Percentiles rank a stretch among this genome's conserved stretches.
Evolutionary conservation across 2,113 vertebrate genomes (phyloP).

Genomic region (Syngnathus floridae): DNA sequence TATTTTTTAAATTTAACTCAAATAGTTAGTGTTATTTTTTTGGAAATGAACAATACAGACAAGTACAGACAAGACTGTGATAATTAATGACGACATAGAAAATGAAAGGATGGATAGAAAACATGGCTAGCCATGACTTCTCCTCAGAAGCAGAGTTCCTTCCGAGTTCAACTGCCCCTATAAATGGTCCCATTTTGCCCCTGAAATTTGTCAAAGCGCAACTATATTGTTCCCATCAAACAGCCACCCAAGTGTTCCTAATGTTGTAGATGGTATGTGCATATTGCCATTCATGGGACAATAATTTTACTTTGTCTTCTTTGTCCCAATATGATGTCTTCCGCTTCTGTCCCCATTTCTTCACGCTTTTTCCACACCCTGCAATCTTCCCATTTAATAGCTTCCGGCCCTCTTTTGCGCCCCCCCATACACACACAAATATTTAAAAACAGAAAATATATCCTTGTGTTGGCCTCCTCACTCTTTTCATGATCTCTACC

Average conservation of each 20-base stretch:
- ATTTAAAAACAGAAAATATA: not conserved
- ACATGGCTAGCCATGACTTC: no score
- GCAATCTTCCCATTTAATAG: conserved; percentile 44
- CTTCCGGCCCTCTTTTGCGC: conserved; percentile 17
- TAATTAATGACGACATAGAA: no score
- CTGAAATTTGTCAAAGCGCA: not conserved
- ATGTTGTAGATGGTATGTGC: not conserved
- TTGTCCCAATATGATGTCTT: conserved; percentile 22
- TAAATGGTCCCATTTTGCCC: not conserved
- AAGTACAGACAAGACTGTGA: no score
- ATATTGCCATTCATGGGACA: not conserved
- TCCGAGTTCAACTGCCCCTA: not conserved
- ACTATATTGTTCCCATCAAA: not conserved
- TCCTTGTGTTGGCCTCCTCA: conserved; percentile 10
- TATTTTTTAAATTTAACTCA: no score
- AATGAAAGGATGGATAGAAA: no score
- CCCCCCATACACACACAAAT: conserved; percentile 1
- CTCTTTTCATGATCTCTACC: conserved; percentile 18
- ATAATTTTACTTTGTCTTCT: not conserved
- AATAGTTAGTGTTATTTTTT: no score
- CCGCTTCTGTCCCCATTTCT: conserved; percentile 31
- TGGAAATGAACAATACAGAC: no score
- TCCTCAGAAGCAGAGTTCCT: not conserved
- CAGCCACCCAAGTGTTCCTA: not conserved
- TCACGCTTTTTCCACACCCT: conserved; percentile 58